Percentiles rank a stretch among this genome's conserved stretches.
Evolutionary conservation across 2,797 vertebrate species (phyloP).

Genomic region (Spinus olivaceus): DNA sequence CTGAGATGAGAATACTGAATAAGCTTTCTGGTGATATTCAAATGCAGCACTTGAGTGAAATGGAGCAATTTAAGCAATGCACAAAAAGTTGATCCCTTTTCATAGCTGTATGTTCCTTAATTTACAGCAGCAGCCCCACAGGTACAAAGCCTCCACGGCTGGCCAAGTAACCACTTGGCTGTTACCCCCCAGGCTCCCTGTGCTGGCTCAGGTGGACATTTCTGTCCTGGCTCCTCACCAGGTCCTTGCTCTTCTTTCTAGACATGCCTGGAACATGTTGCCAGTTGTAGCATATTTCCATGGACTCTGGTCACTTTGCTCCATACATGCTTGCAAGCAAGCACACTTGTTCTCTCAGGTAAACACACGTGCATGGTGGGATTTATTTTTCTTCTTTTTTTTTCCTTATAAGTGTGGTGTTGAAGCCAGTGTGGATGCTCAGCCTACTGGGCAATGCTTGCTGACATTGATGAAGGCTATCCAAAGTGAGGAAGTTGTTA

Average conservation of each 20-base stretch:
- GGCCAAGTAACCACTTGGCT: fast-evolving
- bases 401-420: not conserved
- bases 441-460: not conserved
- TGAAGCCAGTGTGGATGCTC: not conserved
- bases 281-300: not conserved
- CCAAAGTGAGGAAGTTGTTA: not conserved
- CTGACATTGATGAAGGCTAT: not conserved
- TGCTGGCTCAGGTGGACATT: not conserved
- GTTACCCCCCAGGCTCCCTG: not conserved
- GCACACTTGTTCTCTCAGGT: not conserved
- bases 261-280: not conserved
- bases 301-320: not conserved
- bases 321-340: not conserved
- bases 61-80: not conserved
- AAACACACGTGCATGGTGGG: not conserved
- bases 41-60: not conserved
- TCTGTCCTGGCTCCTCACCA: not conserved
- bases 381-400: not conserved
- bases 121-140: not conserved
- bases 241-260: not conserved
- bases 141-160: not conserved
- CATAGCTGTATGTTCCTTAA: not conserved
- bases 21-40: not conserved
- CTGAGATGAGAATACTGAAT: not conserved
- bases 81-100: not conserved